Evolutionary conservation across 1,140 invertebrate genomes (phyloP).

Genomic region (Megathymus violae): DNA sequence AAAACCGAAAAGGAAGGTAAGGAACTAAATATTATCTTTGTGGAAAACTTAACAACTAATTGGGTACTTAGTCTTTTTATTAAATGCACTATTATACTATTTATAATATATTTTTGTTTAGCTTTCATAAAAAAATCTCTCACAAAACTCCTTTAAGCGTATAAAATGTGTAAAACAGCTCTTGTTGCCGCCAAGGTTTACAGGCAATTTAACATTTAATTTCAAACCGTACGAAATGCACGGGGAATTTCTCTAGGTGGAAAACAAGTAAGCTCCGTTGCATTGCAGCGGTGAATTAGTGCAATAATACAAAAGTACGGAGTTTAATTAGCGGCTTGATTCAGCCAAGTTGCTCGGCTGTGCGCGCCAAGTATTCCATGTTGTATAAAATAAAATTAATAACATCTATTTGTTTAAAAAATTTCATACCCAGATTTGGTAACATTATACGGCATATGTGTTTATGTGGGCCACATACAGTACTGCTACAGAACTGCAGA

Average conservation of each 20-base stretch:
- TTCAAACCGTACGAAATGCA: conserved; percentile 6
- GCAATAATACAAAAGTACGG: conserved; percentile 56
- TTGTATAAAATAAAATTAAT: conserved; percentile 58
- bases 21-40: too few species aligned
- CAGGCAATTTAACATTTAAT: conserved; percentile 12
- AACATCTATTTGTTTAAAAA: too few species aligned
- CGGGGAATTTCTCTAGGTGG: conserved; percentile 4
- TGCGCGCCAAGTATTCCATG: conserved; percentile 28
- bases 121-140: too few species aligned
- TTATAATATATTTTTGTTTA: too few species aligned
- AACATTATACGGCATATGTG: too few species aligned
- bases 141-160: conserved; percentile 7
- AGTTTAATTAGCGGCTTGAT: conserved; percentile 64
- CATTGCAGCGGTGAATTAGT: conserved; percentile 40
- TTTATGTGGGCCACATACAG: too few species aligned
- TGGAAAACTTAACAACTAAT: too few species aligned
- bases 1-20: too few species aligned
- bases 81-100: too few species aligned
- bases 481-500: too few species aligned
- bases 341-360: conserved; percentile 53
- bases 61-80: too few species aligned
- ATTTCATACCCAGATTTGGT: too few species aligned
- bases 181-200: neutral
- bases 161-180: conserved; percentile 9
- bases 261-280: conserved; percentile 38